Evolutionary conservation across 2,797 vertebrate species (phyloP).

Genomic region (Macropodus opercularis): DNA sequence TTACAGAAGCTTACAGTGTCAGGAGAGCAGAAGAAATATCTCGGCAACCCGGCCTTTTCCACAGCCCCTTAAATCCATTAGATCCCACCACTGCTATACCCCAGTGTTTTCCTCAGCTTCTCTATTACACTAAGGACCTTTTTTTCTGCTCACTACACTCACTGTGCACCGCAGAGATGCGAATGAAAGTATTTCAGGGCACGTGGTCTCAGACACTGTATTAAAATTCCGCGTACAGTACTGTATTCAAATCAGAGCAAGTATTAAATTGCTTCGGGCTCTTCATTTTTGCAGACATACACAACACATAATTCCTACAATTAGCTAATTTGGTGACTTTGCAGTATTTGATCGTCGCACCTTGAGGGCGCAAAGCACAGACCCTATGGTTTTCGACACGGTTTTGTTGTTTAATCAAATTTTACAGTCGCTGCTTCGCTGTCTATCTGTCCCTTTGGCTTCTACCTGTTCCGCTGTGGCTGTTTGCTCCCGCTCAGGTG

Average conservation of each 20-base stretch:
- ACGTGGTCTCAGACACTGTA: slow-evolving; percentile 12
- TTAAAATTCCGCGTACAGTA: slow-evolving; percentile 29
- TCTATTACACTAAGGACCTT: slow-evolving; percentile 22
- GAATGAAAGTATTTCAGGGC: slow-evolving; percentile 35
- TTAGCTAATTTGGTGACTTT: slow-evolving; percentile 58
- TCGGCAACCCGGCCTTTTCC: slow-evolving; percentile 2
- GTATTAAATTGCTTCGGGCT: slow-evolving; percentile 45
- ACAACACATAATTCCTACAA: slow-evolving; percentile 32
- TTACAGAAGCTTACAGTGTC: neutral
- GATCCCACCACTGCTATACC: neutral
- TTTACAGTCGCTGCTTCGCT: slow-evolving; percentile 35
- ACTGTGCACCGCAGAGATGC: slow-evolving; percentile 28
- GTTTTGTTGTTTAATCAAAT: slow-evolving; percentile 57
- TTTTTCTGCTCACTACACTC: slow-evolving; percentile 26
- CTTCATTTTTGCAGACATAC: slow-evolving; percentile 52
- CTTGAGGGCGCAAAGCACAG: slow-evolving; percentile 13
- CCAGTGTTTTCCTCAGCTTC: neutral
- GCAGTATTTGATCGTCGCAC: slow-evolving; percentile 41
- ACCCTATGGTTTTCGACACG: slow-evolving; percentile 17
- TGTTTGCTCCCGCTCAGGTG: slow-evolving; percentile 18
- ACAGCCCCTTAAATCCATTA: neutral
- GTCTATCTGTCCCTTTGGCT: slow-evolving; percentile 33
- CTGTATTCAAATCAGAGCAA: slow-evolving; percentile 19
- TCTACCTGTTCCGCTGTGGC: slow-evolving; percentile 1
- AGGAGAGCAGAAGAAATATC: neutral